Base-by-base conservation (phyloP, 1,140 invertebrate species). In the Parasteatoda tepidariorum region DNA sequence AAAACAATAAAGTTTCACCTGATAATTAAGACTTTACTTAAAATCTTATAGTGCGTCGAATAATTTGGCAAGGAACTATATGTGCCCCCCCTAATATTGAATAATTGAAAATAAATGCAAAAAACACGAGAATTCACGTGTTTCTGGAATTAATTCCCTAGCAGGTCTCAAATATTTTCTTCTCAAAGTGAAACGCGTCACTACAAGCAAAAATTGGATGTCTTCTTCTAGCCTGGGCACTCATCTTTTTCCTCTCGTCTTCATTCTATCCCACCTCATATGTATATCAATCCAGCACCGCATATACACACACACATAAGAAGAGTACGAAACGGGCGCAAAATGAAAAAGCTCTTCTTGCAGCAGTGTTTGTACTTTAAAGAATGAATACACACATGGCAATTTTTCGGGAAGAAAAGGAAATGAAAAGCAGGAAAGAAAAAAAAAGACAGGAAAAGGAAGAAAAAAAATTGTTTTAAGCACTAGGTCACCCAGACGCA, bases 141-240 rank as follows among this genome's bases (percentile, higher is more conserved):
- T n/a, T n/a, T n/a, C n/a, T n/a, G n/a, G n/a, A n/a, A n/a, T n/a
- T n/a, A n/a, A n/a, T n/a, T n/a, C n/a, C n/a, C n/a, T n/a, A n/a
- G n/a, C n/a, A n/a, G n/a, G n/a, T n/a, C n/a, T n/a, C n/a, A n/a
- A n/a, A n/a, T n/a, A n/a, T n/a, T n/a, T n/a, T n/a, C n/a, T n/a
- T n/a, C n/a, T n/a, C n/a, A n/a, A n/a, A n/a, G n/a, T n/a, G n/a
- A n/a, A n/a, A n/a, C n/a, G n/a, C n/a, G n/a, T n/a, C n/a, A 48
- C 18, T 55, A 67, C 76, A 79, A 31, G 76, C 68, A 76, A 54
- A 79, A 79, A 79, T 68, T 79, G 62, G 76, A 68, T 55, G 62
- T 79, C 54, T n/a, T 48, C 38, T 48, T 62, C 24, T 66, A n/a
- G 15, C 41, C 74, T 31, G 34, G 24, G 34, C 33, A 22, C 26